Base-by-base conservation (phyloP, 2,113 vertebrate species). In the Nyctereutes procyonoides region DNA sequence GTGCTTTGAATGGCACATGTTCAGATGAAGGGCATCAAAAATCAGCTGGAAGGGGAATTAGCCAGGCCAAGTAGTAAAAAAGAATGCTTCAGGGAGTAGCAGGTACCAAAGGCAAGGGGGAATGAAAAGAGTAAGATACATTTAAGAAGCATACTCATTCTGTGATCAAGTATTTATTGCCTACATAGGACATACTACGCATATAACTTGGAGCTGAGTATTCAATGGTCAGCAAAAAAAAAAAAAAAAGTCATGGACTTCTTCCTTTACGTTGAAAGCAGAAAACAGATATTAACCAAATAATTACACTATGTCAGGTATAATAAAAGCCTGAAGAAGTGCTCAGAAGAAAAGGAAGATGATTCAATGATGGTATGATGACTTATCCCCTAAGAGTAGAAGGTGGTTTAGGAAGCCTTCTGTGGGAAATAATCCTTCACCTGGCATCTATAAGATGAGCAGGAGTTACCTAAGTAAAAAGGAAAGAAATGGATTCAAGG, bases 371-470 rank as follows among this genome's bases (percentile, higher is more conserved):
- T 4, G 53, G 26, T 80, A 10, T 62, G 32, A 93, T 43, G 55
- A 84, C 71, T 95, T 84, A 84, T 38, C 53, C 48, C 30, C 22
- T 20, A 32, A 60, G n/a, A 28, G 51, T 17, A 62, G 53, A 56
- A 53, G n/a, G 62, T 67, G 1, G 35, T 55, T 35, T 32, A 4
- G 26, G 71, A 93, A 95, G 67, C 90, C 1, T 62, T 81, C 20
- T 62, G 14, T 80, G 60, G 69, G 62, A 79, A 92, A 62, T 43
- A 71, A 86, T 55, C 91, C 65, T 83, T 74, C 16, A 94, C 53
- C 51, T 92, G 67, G 53, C 48, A 80, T 53, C 35, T 51, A 67
- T 28, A 91, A 94, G 65, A 90, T 95, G 60, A 84, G 35, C 73
- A 43, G 13, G 38, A 86, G 76, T 87, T 74, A 90, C 2, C 24